Evolutionary conservation across 2,888 invertebrate genomes (phyloP).

Genomic region (Athrips mouffetella): DNA sequence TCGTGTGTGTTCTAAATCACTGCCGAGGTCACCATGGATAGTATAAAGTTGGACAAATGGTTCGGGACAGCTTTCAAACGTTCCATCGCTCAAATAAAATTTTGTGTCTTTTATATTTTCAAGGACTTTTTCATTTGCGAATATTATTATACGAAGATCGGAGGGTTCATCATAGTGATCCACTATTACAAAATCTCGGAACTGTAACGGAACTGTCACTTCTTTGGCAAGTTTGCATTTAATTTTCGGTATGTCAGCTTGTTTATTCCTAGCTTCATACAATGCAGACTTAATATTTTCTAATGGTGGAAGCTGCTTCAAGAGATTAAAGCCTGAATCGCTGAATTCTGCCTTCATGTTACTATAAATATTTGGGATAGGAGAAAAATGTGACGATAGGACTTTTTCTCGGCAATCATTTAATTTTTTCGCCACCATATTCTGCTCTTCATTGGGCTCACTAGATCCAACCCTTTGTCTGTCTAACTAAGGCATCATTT

Average conservation of each 20-base stretch:
- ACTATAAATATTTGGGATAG: too few species aligned
- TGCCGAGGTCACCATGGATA: not conserved
- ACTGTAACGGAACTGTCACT: not conserved
- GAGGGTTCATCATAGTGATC: not conserved
- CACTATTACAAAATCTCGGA: not conserved
- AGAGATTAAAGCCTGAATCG: too few species aligned
- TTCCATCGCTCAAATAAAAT: not conserved
- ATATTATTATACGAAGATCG: not conserved
- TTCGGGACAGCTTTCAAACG: not conserved
- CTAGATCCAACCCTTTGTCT: too few species aligned
- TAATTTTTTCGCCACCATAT: too few species aligned
- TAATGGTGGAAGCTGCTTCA: not conserved
- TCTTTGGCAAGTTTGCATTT: not conserved
- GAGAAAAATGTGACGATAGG: too few species aligned
- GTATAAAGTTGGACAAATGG: not conserved
- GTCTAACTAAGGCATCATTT: too few species aligned
- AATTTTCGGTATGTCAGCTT: not conserved
- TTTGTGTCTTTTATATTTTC: not conserved
- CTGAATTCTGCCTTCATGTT: too few species aligned
- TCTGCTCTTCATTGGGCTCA: too few species aligned
- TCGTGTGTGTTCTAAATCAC: slow-evolving; percentile 2
- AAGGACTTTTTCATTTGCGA: not conserved
- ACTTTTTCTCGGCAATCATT: too few species aligned
- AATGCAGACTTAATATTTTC: not conserved
- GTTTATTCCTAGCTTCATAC: not conserved